Evolutionary conservation across 1,140 invertebrate species (phyloP).

Genomic region (Armadillidium nasatum): DNA sequence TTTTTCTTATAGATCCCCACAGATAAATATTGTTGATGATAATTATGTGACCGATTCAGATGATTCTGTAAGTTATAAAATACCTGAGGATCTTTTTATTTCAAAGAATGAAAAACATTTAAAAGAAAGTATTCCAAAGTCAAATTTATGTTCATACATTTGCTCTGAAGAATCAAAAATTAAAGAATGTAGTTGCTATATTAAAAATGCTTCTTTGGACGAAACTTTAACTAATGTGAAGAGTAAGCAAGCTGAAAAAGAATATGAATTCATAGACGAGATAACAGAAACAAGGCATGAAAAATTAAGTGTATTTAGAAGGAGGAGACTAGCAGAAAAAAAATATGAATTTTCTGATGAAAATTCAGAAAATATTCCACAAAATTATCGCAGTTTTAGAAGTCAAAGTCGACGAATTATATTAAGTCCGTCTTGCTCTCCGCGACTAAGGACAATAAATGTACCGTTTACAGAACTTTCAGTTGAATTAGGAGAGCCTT

Average conservation of each 20-base stretch:
- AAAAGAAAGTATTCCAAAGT: neutral
- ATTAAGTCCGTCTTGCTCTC: slow-evolving; percentile 39
- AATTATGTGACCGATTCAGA: slow-evolving; percentile 33
- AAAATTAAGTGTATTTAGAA: slow-evolving; percentile 56
- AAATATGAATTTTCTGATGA: slow-evolving; percentile 87
- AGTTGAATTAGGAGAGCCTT: slow-evolving; percentile 36
- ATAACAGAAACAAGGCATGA: slow-evolving; percentile 58
- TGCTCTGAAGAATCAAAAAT: neutral
- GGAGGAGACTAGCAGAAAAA: slow-evolving; percentile 72
- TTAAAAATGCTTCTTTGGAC: neutral
- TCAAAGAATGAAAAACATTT: neutral
- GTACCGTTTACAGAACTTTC: slow-evolving; percentile 36
- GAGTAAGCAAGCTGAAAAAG: slow-evolving; percentile 56
- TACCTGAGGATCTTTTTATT: neutral
- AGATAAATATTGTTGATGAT: slow-evolving; percentile 27
- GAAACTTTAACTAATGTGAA: neutral
- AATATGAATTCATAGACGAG: slow-evolving; percentile 79
- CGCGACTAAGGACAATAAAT: slow-evolving; percentile 32
- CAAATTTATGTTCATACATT: neutral
- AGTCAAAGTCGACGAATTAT: slow-evolving; percentile 37
- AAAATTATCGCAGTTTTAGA: slow-evolving; percentile 42
- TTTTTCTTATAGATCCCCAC: slow-evolving; percentile 32
- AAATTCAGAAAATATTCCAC: slow-evolving; percentile 58
- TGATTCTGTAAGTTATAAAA: slow-evolving; percentile 26
- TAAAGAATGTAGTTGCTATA: neutral